phyloP scores from a whole-genome alignment of 1,140 invertebrate species.

The Drosophila rufa region DNA sequence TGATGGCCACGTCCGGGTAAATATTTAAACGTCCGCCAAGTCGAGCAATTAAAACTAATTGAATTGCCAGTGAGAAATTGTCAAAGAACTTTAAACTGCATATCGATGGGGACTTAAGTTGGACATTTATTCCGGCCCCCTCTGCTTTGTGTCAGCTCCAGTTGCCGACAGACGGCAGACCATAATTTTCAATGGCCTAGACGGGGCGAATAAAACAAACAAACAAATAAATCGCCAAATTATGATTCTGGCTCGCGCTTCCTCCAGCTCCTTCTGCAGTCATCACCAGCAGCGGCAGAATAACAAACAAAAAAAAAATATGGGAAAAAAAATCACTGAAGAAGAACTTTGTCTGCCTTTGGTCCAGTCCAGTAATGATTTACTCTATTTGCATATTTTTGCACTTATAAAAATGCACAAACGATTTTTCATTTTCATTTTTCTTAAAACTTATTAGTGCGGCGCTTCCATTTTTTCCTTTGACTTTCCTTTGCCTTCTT shows the following conservation, averaged over 20 bases:
- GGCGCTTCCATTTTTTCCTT: slow-evolving; percentile 27
- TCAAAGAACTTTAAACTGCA: slow-evolving; percentile 44
- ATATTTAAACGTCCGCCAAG: slow-evolving; percentile 67
- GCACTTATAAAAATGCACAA: slow-evolving; percentile 84
- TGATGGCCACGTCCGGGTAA: slow-evolving; percentile 50
- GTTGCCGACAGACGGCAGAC: slow-evolving; percentile 62
- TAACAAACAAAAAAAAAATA: slow-evolving; percentile 16
- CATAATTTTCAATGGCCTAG: slow-evolving; percentile 76
- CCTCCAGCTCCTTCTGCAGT: slow-evolving; percentile 21
- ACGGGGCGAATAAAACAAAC: slow-evolving; percentile 75
- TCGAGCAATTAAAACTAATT: slow-evolving; percentile 81
- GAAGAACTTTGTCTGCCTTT: slow-evolving; percentile 75
- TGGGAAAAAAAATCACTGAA: slow-evolving; percentile 24
- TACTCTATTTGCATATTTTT: slow-evolving; percentile 83
- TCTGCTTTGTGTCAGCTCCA: slow-evolving; percentile 58
- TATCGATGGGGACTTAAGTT: slow-evolving; percentile 33
- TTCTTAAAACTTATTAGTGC: slow-evolving; percentile 83
- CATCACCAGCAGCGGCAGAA: slow-evolving; percentile 32
- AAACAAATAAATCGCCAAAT: slow-evolving; percentile 83
- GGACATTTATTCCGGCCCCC: slow-evolving; percentile 27
- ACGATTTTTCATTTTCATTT: slow-evolving; percentile 81
- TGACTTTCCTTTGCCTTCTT: slow-evolving; percentile 20
- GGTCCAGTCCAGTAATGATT: slow-evolving; percentile 79
- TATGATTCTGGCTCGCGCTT: slow-evolving; percentile 64
- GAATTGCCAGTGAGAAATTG: slow-evolving; percentile 58